These are phyloP conservation scores for Leucophora obtusa DNA, from an alignment of 2,888 invertebrate species.

Conservation along the genomic window DNA sequence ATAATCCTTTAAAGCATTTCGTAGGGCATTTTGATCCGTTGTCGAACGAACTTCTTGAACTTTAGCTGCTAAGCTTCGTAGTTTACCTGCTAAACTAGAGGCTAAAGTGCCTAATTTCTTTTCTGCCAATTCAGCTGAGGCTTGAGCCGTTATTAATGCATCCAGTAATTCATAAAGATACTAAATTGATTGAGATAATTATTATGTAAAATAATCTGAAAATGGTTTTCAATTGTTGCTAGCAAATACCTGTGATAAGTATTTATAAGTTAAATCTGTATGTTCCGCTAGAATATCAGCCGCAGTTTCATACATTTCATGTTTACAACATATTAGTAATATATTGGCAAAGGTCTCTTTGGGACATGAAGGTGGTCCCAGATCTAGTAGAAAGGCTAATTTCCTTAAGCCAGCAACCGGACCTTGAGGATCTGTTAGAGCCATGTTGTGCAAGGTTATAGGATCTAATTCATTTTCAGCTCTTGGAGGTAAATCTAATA, in stretches of 20 bases:
- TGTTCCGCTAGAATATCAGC: slow-evolving; percentile 99
- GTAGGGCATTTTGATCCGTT: slow-evolving; percentile 92
- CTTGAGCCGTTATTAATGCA: slow-evolving; percentile 97
- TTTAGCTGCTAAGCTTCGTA: slow-evolving; percentile 94
- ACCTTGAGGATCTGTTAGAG: slow-evolving; percentile 92
- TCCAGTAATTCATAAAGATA: slow-evolving; percentile 97
- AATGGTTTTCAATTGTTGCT: background rate
- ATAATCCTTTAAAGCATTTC: slow-evolving; percentile 93
- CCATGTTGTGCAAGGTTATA: slow-evolving; percentile 98
- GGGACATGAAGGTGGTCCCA: slow-evolving; percentile 92
- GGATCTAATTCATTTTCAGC: slow-evolving; percentile 98
- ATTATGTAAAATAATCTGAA: background rate
- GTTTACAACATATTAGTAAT: slow-evolving; percentile 95
- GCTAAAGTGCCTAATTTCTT: slow-evolving; percentile 97
- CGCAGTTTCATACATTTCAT: slow-evolving; percentile 97
- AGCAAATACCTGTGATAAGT: slow-evolving; percentile 87
- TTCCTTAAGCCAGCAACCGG: slow-evolving; percentile 92
- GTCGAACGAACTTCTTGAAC: slow-evolving; percentile 94
- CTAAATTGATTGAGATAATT: slow-evolving; percentile 73
- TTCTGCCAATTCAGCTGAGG: slow-evolving; percentile 96
- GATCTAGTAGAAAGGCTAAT: slow-evolving; percentile 94
- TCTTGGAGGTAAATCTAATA: slow-evolving; percentile 94
- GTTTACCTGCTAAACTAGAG: slow-evolving; percentile 91
- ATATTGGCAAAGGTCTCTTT: slow-evolving; percentile 98
- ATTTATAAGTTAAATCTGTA: slow-evolving; percentile 96